Base-by-base conservation (phyloP, 1,140 invertebrate species). In the Drosophila asahinai region DNA sequence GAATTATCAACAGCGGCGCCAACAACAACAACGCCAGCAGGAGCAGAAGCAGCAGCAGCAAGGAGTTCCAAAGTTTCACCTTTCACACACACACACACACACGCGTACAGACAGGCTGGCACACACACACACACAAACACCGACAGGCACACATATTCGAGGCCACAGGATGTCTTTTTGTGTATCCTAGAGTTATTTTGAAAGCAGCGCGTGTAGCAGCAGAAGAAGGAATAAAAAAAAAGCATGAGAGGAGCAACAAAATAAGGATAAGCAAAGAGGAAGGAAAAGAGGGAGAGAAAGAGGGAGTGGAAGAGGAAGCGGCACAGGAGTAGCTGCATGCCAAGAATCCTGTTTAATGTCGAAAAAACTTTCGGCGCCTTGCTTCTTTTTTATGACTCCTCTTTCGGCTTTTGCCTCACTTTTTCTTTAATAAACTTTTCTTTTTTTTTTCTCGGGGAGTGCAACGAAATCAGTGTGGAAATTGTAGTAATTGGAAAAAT, bases 101-200 rank as follows among this genome's bases (percentile, higher is more conserved):
- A 63, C 47, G 61, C 45, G 15, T 57, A 57, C 54, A 40, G 8
- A 57, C 54, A 25, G 54, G 33, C 54, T 40, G 19, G 19, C 36
- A 64, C 40, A 42, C 47, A 68, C 48, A 49, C 47, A 45, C 22
- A 61, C 43, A 51, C 25, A 30, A 9, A 60, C 25, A 52, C 30
- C 60, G 52, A 27, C 47, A 60, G 3, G 25, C 48, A 76, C 52
- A 52, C 64, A 54, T 33, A 71, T 48, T 59, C 43, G 77, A 72
- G 77, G 81, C 74, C 81, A 78, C 84, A 80, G 74, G 66, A 70
- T 80, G 86, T 86, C 82, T 86, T 89, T 89, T 89, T 89, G 86
- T 89, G 86, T 89, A 89, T 89, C 84, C 84, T 90, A 89, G 84
- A 89, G 86, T 91, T 79, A 86, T 89, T 89, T 87, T 83, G 86